These are phyloP conservation scores for Symphodus melops DNA, from an alignment of 2,113 vertebrate genomes.

Conservation along the genomic window DNA sequence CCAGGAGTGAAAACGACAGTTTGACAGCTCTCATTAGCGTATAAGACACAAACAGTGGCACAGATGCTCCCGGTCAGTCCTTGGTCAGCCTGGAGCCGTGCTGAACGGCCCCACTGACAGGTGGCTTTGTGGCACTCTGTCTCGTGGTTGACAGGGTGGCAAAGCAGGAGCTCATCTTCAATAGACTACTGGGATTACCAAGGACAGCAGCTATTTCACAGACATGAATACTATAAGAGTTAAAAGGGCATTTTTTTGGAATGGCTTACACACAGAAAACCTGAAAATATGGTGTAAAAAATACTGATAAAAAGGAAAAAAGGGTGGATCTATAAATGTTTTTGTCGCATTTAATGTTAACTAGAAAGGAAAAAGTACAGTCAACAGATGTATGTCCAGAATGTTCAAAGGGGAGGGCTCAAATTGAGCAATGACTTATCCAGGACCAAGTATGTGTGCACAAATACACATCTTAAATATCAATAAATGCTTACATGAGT, in stretches of 20 bases:
- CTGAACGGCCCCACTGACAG: slow-evolving; percentile 75
- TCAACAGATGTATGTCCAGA: too few species aligned
- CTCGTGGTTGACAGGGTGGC: slow-evolving; percentile 76
- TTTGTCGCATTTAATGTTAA: too few species aligned
- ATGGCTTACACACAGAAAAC: slow-evolving; percentile 23
- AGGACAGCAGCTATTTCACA: slow-evolving; percentile 57
- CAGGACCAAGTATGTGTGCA: too few species aligned
- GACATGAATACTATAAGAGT: slow-evolving; percentile 14
- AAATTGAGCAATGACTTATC: too few species aligned
- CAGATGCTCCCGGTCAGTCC: slow-evolving; percentile 80
- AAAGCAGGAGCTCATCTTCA: slow-evolving; percentile 69
- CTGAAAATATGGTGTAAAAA: not conserved
- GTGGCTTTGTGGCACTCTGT: slow-evolving; percentile 80
- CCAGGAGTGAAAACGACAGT: slow-evolving; percentile 71
- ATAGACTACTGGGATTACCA: slow-evolving; percentile 65
- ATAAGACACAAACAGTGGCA: slow-evolving; percentile 80
- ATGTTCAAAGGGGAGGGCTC: too few species aligned
- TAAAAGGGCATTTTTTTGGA: slow-evolving; percentile 23
- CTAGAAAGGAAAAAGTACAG: too few species aligned
- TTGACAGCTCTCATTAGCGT: slow-evolving; percentile 83
- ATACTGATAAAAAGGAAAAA: not conserved
- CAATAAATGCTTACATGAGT: too few species aligned
- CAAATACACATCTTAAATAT: too few species aligned
- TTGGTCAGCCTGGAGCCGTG: slow-evolving; percentile 71
- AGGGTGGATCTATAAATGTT: too few species aligned